Percentiles rank a stretch among this genome's conserved stretches.
Conservation (phyloP, 2,888 invertebrate species). For the Schrankia costaestrigalis region DNA sequence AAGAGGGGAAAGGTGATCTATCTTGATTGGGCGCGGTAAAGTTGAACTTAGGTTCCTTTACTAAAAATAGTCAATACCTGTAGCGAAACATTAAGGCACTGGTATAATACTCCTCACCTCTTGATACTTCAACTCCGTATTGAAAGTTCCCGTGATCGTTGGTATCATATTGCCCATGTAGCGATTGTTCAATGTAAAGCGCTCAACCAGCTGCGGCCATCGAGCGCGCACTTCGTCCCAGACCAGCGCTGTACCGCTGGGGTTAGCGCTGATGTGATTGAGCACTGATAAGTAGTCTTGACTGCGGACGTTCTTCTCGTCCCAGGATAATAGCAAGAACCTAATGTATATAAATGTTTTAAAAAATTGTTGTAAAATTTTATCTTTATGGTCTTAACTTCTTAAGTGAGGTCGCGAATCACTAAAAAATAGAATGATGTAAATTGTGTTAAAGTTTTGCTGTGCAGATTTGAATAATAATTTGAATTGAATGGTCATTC, state of each 20-base stretch:
- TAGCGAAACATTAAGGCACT: too few species aligned
- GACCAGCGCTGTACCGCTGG: constrained; percentile 86
- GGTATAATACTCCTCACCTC: constrained; percentile 80
- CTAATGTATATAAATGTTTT: background rate
- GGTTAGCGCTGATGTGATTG: constrained; percentile 84
- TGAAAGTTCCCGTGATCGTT: constrained; percentile 84
- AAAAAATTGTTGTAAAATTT: constrained; percentile 73
- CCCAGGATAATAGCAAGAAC: constrained; percentile 81
- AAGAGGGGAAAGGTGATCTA: too few species aligned
- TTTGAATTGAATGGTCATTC: too few species aligned
- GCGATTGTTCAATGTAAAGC: constrained; percentile 92
- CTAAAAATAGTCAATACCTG: too few species aligned
- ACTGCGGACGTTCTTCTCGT: constrained; percentile 86
- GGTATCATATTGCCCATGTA: constrained; percentile 89
- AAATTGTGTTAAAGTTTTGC: too few species aligned
- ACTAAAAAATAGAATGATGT: too few species aligned
- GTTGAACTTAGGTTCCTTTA: too few species aligned
- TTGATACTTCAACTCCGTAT: constrained; percentile 83
- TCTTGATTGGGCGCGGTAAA: too few species aligned
- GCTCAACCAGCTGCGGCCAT: constrained; percentile 87
- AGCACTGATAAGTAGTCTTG: constrained; percentile 92
- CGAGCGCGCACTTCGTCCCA: constrained; percentile 92
- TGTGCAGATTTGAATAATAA: too few species aligned
- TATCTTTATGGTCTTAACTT: too few species aligned
- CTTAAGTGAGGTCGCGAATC: too few species aligned